Base-by-base conservation (phyloP, 2,888 invertebrate genomes). In the Pelosia muscerda region DNA sequence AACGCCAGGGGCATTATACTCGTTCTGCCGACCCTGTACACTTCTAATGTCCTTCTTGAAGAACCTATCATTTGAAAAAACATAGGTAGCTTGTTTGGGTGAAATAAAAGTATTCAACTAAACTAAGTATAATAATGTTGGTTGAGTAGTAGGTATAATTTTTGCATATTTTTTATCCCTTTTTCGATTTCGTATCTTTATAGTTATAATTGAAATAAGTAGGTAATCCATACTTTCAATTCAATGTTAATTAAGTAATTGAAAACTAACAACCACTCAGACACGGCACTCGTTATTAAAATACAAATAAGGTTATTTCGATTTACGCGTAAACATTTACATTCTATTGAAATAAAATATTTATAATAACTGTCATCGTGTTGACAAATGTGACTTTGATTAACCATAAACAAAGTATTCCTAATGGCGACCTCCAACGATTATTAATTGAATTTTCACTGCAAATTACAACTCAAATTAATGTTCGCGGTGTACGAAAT, bases 401-500 rank as follows among this genome's bases (percentile, higher is more conserved):
- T 53, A 38, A 55, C 69, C 74, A 75, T 69, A 79, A 71, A 79
- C 77, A 77, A 78, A 55, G 57, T 9, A 55, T 63, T 58, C 55
- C 0, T 28, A 63, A 58, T 38, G 53, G 66, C 53, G 70, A 72
- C 72, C 70, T 76, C 60, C 26, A 34, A 28, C 54, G 72, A 65
- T 59, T n/a, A 53, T 60, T 31, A 63, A 69, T 60, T 60, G 57
- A 65, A 58, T 62, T 64, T 54, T 66, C 9, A 25, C 61, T 53
- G 65, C 0, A 55, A 28, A 60, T 56, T 67, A 66, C 31, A 15
- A 57, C 28, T 42, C 31, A 56, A 55, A 61, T 54, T 59, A 60
- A 82, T 83, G 79, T 80, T 76, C 66, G 77, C 82, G 57, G 58
- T 81, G 26, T 78, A 69, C 59, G 75, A 76, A 79, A 81, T 81